Percentiles rank a stretch among this genome's conserved stretches.
Evolutionary conservation across 92 coral and sea anemone genomes (phyloP).

Genomic region (Desmophyllum pertusum): DNA sequence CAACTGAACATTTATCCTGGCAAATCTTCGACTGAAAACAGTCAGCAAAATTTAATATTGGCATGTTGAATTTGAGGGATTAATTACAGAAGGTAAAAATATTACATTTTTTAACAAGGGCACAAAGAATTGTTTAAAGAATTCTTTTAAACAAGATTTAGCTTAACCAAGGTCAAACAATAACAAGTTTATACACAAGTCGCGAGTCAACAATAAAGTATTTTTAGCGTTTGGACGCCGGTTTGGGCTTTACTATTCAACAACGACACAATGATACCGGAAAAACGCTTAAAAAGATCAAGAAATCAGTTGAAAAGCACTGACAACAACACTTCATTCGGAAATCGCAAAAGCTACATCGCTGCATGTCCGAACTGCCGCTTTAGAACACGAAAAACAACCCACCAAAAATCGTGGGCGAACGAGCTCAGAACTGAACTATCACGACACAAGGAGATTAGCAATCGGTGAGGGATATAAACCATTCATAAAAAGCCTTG

Average conservation of each 20-base stretch:
- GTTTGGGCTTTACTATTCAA: slow-evolving; percentile 36
- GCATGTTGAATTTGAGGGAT: background rate
- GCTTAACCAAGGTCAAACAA: background rate
- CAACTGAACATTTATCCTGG: background rate
- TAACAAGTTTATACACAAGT: slow-evolving; percentile 14
- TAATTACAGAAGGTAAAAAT: background rate
- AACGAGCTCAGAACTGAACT: background rate
- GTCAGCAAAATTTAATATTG: background rate
- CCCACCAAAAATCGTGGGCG: background rate
- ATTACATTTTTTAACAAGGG: background rate
- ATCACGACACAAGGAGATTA: background rate
- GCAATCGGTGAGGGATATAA: slow-evolving; percentile 17
- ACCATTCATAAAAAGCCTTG: background rate
- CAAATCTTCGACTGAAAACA: background rate
- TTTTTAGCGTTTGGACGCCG: background rate
- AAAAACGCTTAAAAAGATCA: slow-evolving; percentile 31
- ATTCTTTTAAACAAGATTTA: background rate
- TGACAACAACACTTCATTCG: background rate
- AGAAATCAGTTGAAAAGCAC: slow-evolving; percentile 23
- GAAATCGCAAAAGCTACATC: background rate
- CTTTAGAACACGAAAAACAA: slow-evolving; percentile 5
- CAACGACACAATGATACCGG: slow-evolving; percentile 37
- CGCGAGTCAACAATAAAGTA: background rate
- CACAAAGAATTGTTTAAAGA: background rate
- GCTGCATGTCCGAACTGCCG: background rate